Conservation (phyloP, 1,140 invertebrate genomes). For the Hylaeus volcanicus region DNA sequence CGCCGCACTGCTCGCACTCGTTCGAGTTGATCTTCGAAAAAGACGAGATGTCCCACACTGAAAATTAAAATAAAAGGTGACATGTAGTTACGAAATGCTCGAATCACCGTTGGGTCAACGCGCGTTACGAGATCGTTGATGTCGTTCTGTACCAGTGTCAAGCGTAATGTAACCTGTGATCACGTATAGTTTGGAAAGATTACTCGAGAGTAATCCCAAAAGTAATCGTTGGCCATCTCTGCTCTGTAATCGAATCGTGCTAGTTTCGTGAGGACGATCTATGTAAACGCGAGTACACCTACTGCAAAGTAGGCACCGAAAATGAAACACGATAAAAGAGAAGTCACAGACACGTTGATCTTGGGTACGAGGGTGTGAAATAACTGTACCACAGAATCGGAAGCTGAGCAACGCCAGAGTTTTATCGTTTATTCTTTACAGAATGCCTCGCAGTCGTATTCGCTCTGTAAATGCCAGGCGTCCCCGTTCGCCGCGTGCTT, state of each 20-base stretch:
- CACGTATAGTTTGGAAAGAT: no score
- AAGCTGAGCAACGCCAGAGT: neutral
- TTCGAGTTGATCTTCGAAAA: neutral
- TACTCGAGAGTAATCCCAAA: no score
- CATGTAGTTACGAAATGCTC: conserved; percentile 15
- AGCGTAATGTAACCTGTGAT: no score
- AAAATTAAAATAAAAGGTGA: conserved; percentile 28
- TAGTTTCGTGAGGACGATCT: neutral
- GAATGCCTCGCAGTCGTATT: neutral
- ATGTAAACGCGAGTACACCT: neutral
- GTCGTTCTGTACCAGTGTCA: neutral
- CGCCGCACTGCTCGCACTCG: conserved; percentile 25
- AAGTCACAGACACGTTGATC: neutral
- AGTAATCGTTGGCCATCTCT: no score
- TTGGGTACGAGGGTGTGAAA: neutral
- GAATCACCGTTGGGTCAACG: neutral
- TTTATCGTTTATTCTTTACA: conserved; percentile 32
- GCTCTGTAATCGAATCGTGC: no score
- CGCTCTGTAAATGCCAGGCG: no score
- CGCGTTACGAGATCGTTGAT: neutral
- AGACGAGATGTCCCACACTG: conserved; percentile 29
- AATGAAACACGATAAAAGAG: neutral
- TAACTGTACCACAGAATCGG: neutral
- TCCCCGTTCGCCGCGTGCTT: no score
- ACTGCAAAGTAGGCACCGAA: conserved; percentile 6